Base-by-base conservation (phyloP, 2,113 vertebrate genomes). In the Vulpes ferrilata region DNA sequence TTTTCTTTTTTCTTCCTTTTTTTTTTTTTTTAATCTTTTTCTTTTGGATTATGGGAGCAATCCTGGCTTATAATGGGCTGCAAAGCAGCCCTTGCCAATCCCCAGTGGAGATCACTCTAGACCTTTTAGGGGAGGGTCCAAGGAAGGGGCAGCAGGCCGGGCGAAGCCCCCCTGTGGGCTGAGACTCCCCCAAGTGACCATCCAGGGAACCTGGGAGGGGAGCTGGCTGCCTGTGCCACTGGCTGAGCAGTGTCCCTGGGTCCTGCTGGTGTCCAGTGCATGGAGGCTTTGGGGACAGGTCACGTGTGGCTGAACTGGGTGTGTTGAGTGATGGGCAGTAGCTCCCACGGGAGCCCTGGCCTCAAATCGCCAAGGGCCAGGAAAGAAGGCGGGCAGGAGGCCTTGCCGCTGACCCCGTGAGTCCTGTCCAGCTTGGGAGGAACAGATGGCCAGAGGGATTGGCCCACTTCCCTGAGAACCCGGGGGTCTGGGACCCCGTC, bases 281-380 rank as follows among this genome's bases (percentile, higher is more conserved):
- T 27, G 19, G 43, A 53, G 83, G 43, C 62, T 32, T 32, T 85
- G 43, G 62, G 83, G 83, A 11, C 30, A 25, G 32, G 48, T 25
- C 38, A 23, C 1, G 1, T 4, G 76, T 15, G 27, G 16, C 73
- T 67, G 43, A 19, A 48, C 83, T 51, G 62, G 43, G 83, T 5
- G 43, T 3, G 7, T 2, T 2, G 10, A 8, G 16, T 19, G 8
- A 2, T 35, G 64, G 30, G 64, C 64, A 22, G n/a, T 1, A n/a
- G 8, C 69, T 38, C n/a, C 69, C n/a, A 2, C 8, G 2, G 69
- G 69, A 35, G 16, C 69, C 69, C 69, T 71, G 69, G n/a, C 6
- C 69, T 4, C 69, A 12, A 25, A 13, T 30, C 27, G 43, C 27
- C 64, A 12, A 30, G 30, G 64, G 64, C 64, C 64, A 65, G 35